Base-by-base conservation (phyloP, 2,113 vertebrate genomes). In the Phocoena sinus region DNA sequence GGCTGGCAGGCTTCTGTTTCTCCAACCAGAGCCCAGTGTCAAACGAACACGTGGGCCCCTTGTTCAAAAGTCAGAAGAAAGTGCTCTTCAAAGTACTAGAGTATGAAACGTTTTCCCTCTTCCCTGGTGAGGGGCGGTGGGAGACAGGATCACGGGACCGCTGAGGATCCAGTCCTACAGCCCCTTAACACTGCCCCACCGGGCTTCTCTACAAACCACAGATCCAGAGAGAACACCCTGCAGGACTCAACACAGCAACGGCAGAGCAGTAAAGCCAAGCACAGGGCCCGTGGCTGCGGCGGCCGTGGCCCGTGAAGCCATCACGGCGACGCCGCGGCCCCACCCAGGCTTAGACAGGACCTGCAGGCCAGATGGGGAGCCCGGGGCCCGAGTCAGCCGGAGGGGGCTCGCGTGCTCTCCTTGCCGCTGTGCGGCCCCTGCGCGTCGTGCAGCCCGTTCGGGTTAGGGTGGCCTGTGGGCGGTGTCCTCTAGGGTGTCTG, bases 221-320 rank as follows among this genome's bases (percentile, higher is more conserved):
- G 12, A 2, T 18, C 7, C 47, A 3, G 56, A 62, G 6, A 26
- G 20, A 11, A 36, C 58, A 4, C 2, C 2, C 11, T 6, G 36
- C 36, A 50, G 67, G 28, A 44, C 6, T 4, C 44, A 6, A 4
- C 76, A 6, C 2, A 0, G 53, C 25, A 0, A 11, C 0, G 0
- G 0, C 11, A 0, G 50, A 5, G 33, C 62, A 1, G 1, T 14
- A 13, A 56, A 8, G 23, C 36, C 10, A 2, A 28, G 58, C 12
- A 0, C 1, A 0, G 12, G 31, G 12, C 28, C 33, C 18, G 13
- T 8, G 26, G 20, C 73, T 21, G 23, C 73, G 0, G 36, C 1
- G 71, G 63, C 3, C 53, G 41, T 1, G 7, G 36, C 47, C 70
- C 7, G 0, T 3, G 50, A 23, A 7, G 0, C 41, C 3, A 2